These are phyloP conservation scores for Fragum fragum DNA, from an alignment of 2,888 invertebrate species.

Conservation along the genomic window DNA sequence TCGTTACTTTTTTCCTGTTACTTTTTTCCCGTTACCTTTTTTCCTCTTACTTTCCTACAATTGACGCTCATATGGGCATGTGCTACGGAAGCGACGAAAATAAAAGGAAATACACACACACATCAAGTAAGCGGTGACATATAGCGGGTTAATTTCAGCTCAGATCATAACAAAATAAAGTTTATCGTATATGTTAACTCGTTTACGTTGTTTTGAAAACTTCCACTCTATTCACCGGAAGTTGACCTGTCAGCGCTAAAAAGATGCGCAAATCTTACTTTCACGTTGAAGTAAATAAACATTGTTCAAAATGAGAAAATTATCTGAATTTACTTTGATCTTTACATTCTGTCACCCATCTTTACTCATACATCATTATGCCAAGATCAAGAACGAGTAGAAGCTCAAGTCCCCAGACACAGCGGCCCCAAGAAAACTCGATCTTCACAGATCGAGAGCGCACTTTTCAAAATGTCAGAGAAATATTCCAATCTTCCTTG, in stretches of 20 bases:
- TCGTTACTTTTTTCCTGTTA: too few relatives aligned
- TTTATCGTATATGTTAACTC: neutral
- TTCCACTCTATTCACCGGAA: neutral
- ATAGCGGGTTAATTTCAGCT: neutral
- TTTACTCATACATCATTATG: constrained; percentile 41
- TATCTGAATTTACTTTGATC: constrained; percentile 3
- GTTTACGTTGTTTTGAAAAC: neutral
- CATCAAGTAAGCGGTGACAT: neutral
- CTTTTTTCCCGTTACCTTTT: too few relatives aligned
- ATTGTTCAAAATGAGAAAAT: constrained; percentile 45
- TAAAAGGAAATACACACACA: neutral
- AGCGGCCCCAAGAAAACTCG: constrained; percentile 21
- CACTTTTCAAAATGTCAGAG: constrained; percentile 60
- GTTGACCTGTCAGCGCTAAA: constrained; percentile 39
- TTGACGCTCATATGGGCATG: too few relatives aligned
- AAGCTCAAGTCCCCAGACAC: constrained; percentile 57
- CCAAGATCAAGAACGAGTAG: constrained; percentile 62
- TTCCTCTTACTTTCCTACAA: too few relatives aligned
- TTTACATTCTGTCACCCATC: neutral
- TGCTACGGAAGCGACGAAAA: too few relatives aligned
- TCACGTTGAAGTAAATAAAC: constrained; percentile 62
- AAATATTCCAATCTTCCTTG: constrained; percentile 51
- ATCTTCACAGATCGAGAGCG: constrained; percentile 27
- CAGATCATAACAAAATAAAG: neutral
- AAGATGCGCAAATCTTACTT: constrained; percentile 45